Conservation (phyloP, 2,888 invertebrate genomes). For the Leptopilina drosophilae region DNA sequence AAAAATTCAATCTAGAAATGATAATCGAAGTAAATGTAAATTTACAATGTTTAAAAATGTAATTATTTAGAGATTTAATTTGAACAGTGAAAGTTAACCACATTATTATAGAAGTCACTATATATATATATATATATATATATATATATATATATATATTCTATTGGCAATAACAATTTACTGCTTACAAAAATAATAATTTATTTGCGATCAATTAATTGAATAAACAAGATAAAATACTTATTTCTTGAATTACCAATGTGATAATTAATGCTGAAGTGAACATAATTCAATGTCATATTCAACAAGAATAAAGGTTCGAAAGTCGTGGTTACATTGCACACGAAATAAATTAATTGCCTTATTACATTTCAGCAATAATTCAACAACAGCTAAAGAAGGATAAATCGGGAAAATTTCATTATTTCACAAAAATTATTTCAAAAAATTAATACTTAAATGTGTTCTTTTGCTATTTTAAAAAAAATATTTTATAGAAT, state of each 20-base stretch:
- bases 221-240: slow-evolving; percentile 1
- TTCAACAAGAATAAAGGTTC: neutral
- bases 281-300: neutral
- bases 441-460: too few species aligned
- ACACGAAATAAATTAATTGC: too few species aligned
- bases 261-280: neutral
- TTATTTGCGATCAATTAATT: slow-evolving; percentile 3
- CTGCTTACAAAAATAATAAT: slow-evolving; percentile 6
- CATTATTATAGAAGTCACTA: neutral
- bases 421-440: too few species aligned
- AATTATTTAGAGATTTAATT: neutral
- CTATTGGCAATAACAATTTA: neutral
- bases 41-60: neutral
- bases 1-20: neutral
- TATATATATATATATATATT: too few species aligned
- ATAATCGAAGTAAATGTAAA: neutral
- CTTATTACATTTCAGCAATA: too few species aligned
- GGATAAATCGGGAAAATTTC: too few species aligned
- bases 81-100: neutral
- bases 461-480: too few species aligned
- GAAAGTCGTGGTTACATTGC: too few species aligned
- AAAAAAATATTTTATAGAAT: too few species aligned
- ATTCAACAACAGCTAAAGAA: too few species aligned
- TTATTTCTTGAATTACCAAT: neutral
- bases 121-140: too few species aligned